phyloP scores from a whole-genome alignment of 64 coral and sea anemone species.

The Pachyseris speciosa region DNA sequence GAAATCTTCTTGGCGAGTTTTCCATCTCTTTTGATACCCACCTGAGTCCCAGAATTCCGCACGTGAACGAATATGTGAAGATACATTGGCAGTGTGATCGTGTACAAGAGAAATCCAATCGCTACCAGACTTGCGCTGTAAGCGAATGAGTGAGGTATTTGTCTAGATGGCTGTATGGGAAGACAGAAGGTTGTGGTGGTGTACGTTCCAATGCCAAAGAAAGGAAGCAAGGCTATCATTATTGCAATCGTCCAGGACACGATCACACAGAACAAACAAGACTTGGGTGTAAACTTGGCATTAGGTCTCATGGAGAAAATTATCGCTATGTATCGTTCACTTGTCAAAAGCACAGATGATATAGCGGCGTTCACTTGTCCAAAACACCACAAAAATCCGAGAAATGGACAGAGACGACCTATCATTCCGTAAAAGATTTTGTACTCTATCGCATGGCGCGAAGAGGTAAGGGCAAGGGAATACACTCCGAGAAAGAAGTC shows the following conservation, averaged over 20 bases:
- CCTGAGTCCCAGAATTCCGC: conserved; percentile 44
- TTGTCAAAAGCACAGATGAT: conserved; percentile 62
- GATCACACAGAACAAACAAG: not conserved
- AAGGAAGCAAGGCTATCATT: conserved; percentile 45
- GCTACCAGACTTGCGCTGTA: conserved; percentile 45
- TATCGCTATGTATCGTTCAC: conserved; percentile 76
- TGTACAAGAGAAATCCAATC: conserved; percentile 38
- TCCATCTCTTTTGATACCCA: conserved; percentile 65
- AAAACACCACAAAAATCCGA: conserved; percentile 84
- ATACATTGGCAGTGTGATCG: conserved; percentile 69
- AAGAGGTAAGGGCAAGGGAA: conserved; percentile 38
- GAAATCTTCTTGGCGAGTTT: conserved; percentile 73
- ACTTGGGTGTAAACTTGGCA: conserved; percentile 14
- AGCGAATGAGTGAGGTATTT: conserved; percentile 40
- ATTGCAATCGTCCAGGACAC: conserved; percentile 58
- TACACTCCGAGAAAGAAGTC: conserved; percentile 71
- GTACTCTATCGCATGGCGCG: conserved; percentile 56
- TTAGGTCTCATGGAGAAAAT: conserved; percentile 81
- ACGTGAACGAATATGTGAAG: conserved; percentile 77
- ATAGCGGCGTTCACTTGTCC: conserved; percentile 30
- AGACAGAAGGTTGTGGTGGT: conserved; percentile 81
- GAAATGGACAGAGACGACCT: conserved; percentile 43
- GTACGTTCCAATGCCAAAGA: conserved; percentile 76
- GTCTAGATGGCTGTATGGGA: conserved; percentile 69
- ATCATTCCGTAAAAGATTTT: not conserved